These are phyloP conservation scores for Branchipolynoe longqiensis DNA, from an alignment of 2,888 invertebrate species.

Conservation along the genomic window DNA sequence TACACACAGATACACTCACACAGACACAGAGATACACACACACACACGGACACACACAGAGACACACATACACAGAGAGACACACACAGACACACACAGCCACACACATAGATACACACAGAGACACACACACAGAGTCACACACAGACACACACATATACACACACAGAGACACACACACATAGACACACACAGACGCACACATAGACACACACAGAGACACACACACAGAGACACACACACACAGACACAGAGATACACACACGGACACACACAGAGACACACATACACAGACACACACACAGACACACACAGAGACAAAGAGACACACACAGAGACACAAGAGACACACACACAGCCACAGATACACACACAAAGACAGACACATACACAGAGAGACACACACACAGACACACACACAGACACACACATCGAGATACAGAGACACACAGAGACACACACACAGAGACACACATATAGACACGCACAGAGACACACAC, in stretches of 20 bases:
- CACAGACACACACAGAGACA: not conserved
- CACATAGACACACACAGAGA: not conserved
- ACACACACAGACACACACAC: not conserved
- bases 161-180: no score
- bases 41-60: no score
- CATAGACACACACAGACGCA: no score
- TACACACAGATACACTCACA: no score
- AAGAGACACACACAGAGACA: not conserved
- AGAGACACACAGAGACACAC: constrained; percentile 14
- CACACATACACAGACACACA: not conserved
- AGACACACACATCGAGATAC: not conserved
- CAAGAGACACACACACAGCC: not conserved
- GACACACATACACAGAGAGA: no score
- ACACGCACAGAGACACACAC: no score
- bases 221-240: not conserved
- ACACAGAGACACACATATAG: not conserved
- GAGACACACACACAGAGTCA: no score
- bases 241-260: not conserved
- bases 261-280: not conserved
- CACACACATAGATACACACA: no score
- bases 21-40: no score
- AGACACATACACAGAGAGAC: not conserved
- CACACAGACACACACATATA: no score
- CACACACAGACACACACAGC: no score
- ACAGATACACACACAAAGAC: not conserved